Evolutionary conservation across 2,888 invertebrate genomes (phyloP).

Genomic region (Fabriciana adippe): DNA sequence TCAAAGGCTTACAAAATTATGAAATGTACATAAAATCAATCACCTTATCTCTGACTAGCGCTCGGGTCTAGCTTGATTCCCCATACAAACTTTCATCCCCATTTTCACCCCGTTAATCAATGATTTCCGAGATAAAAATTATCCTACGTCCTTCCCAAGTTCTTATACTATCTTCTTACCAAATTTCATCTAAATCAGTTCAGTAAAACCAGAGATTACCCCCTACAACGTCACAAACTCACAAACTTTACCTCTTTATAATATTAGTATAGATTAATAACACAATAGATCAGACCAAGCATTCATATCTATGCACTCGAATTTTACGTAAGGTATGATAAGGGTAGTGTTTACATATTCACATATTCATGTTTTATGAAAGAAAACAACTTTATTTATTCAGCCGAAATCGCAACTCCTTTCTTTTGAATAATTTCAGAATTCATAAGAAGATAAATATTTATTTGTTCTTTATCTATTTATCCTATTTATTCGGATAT

Average conservation of each 20-base stretch:
- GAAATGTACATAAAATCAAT: not conserved
- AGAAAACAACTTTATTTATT: constrained; percentile 39
- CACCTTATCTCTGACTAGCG: not conserved
- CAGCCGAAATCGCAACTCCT: constrained; percentile 28
- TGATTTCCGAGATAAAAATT: no score
- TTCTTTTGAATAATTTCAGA: constrained; percentile 39
- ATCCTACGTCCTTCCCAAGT: no score
- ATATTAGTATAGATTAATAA: not conserved
- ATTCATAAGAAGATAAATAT: constrained; percentile 26
- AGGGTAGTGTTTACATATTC: constrained; percentile 14
- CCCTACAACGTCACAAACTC: no score
- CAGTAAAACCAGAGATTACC: no score
- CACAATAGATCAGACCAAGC: not conserved
- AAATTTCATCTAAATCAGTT: no score
- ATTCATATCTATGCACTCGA: constrained; percentile 1
- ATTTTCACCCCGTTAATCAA: no score
- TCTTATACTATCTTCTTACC: no score
- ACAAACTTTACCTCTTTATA: no score
- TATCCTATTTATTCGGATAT: constrained; percentile 7
- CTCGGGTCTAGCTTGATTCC: no score
- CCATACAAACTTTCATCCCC: no score
- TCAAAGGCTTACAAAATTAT: no score
- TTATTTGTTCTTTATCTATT: constrained; percentile 15
- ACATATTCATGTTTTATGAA: constrained; percentile 40
- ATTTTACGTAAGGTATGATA: constrained; percentile 10